A percentile compares a stretch with the other conserved stretches of the same genome.
Evolutionary conservation across 1,140 invertebrate species (phyloP).

Genomic region (Samia ricini): DNA sequence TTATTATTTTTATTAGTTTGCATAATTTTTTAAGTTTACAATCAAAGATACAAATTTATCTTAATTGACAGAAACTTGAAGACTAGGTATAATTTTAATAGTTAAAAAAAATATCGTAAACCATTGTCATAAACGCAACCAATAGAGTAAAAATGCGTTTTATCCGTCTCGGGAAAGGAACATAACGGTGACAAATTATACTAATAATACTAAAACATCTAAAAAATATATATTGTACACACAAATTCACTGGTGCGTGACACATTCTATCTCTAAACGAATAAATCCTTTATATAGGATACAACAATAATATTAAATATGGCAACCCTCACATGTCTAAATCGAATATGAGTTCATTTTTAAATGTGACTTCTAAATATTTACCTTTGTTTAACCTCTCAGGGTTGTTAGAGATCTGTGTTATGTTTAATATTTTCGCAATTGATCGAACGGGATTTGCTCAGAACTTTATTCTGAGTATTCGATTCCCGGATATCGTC

Average conservation of each 20-base stretch:
- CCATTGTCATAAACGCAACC: slow-evolving; percentile 55
- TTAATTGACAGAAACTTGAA: slow-evolving; percentile 14
- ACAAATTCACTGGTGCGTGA: slow-evolving; percentile 1
- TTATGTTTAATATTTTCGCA: slow-evolving; percentile 66
- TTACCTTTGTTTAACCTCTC: slow-evolving; percentile 70
- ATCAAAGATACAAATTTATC: background rate
- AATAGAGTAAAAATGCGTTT: slow-evolving; percentile 8
- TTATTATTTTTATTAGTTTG: background rate
- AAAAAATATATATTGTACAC: slow-evolving; percentile 25
- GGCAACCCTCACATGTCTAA: slow-evolving; percentile 71
- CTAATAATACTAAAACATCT: slow-evolving; percentile 26
- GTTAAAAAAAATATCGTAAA: slow-evolving; percentile 17
- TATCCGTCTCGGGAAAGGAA: slow-evolving; percentile 25
- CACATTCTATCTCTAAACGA: background rate
- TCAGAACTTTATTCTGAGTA: slow-evolving; percentile 22
- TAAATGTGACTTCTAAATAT: slow-evolving; percentile 73
- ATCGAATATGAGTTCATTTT: slow-evolving; percentile 78
- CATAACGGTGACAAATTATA: slow-evolving; percentile 19
- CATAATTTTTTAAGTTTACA: too few species aligned
- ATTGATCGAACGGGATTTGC: slow-evolving; percentile 32
- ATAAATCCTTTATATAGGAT: background rate
- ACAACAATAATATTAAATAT: slow-evolving; percentile 25
- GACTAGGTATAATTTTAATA: background rate
- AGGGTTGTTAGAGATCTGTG: slow-evolving; percentile 60
- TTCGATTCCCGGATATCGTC: slow-evolving; percentile 38